Evolutionary conservation across 2,888 invertebrate genomes (phyloP), one percentile per base, ranked within the genome.

Genomic region (Tethea ocularis): DNA sequence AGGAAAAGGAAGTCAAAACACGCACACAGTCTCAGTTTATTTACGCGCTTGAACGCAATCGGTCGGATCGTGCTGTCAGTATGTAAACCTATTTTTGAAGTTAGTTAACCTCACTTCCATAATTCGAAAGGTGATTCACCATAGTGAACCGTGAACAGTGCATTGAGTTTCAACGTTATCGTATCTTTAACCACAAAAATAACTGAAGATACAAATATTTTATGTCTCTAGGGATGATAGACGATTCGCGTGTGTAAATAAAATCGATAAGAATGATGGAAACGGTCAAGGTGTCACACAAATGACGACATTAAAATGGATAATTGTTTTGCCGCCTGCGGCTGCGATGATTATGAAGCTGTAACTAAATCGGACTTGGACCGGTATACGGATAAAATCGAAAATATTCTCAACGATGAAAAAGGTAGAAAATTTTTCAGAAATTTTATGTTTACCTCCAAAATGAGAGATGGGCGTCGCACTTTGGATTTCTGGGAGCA

Each of bases 311-410:
- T 60, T 73, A 88, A 77, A 74, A 93, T 93, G 93, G 92, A 90
- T 78, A 87, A 89, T 74, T 93, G 93, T 86, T 91, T 93, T 67
- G 84, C 80, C 64, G 88, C 87, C 56, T 93, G 92, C 79, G 88
- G 91, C 73, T 93, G 91, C 77, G 89, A 89, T 66, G 86, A 88
- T 66, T 80, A 82, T 56, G 89, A 89, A 77, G 86, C 88, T 57
- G 78, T 93, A 61, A 90, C 90, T 52, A 90, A 87, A 75, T 83
- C 91, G 8, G 93, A 93, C 72, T 87, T 93, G 67, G 93, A 93
- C 71, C 88, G 93, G 51, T 93, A 85, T 67, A 93, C 93, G 59
- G 93, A 93, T 69, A 91, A 84, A 78, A 91, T 93, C 67, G 93
- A 93, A 77, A 93, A 93, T 75, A 87, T 93, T 51, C 82, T 94